These are phyloP conservation scores for Pipistrellus pipistrellus DNA, from an alignment of 2,797 vertebrate genomes.

Conservation along the genomic window DNA sequence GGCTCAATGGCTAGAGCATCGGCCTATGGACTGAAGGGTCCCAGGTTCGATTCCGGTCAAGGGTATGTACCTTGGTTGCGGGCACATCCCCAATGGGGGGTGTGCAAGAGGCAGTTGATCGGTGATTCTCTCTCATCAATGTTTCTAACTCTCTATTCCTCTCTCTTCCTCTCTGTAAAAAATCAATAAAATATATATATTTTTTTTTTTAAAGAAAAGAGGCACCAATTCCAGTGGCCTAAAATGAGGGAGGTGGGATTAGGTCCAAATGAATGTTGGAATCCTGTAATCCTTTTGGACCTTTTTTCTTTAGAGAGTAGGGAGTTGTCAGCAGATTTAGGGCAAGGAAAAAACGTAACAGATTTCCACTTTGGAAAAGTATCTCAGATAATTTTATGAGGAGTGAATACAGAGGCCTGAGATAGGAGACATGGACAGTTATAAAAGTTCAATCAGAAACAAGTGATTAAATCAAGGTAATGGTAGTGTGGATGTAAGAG, in stretches of 20 bases:
- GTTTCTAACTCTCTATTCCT: too few relatives aligned
- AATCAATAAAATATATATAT: too few relatives aligned
- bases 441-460: background rate
- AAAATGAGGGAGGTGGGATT: background rate
- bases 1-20: too few relatives aligned
- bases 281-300: background rate
- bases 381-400: background rate
- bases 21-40: too few relatives aligned
- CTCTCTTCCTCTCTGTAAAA: too few relatives aligned
- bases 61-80: too few relatives aligned
- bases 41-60: too few relatives aligned
- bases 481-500: background rate
- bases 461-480: background rate
- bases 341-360: background rate
- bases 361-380: background rate
- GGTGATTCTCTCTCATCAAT: too few relatives aligned
- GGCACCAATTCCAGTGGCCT: background rate
- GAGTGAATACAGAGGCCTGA: background rate
- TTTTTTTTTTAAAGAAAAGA: background rate
- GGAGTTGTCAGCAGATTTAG: slow-evolving; percentile 32
- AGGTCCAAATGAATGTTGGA: background rate
- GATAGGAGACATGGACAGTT: background rate
- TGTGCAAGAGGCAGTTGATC: too few relatives aligned
- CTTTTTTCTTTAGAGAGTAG: background rate
- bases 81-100: too few relatives aligned